Base-by-base conservation (phyloP, 2,797 vertebrate genomes). In the Poeciliopsis turneri region DNA sequence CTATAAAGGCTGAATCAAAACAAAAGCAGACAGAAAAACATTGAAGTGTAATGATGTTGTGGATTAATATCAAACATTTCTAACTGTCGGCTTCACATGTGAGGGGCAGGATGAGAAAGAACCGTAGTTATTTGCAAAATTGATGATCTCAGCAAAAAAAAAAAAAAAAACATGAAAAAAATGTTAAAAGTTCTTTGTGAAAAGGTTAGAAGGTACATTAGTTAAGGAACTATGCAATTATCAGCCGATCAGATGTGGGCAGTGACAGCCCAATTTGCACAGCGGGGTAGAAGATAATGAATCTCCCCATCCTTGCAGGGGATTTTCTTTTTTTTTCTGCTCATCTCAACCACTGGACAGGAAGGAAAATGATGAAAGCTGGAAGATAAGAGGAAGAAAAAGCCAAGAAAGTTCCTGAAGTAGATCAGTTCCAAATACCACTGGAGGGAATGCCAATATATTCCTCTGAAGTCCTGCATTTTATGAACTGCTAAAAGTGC, bases 151-250 rank as follows among this genome's bases (percentile, higher is more conserved):
- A 83, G 83, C 84, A 82, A 81, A 61, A 41, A 8, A 41, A 30
- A 30, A 30, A n/a, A n/a, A 55, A 13, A 61, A 33, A 16, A 33
- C 2, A 80, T 82, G 78, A 71, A 77, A 4, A 0, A 47, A 80
- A 73, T n/a, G 47, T 61, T 33, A 1, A 64, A 83, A 87, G 55
- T 79, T 78, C 71, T 77, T 69, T 74, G 75, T 82, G 79, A 84
- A 83, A 82, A 89, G 86, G 78, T 87, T 41, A 81, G 76, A 66
- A 79, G 79, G 82, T 87, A 72, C 77, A 76, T 71, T 36, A 79
- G 84, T 91, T 89, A 73, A 82, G 78, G 74, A 88, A 81, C 71
- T 76, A 73, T 83, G 81, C 82, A 90, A 92, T 93, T 89, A 92
- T 90, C 87, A 82, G 11, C 77, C 72, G 84, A 92, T 91, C 84